These are phyloP conservation scores for Gibbula magus DNA, from an alignment of 2,888 invertebrate species.

Conservation along the genomic window DNA sequence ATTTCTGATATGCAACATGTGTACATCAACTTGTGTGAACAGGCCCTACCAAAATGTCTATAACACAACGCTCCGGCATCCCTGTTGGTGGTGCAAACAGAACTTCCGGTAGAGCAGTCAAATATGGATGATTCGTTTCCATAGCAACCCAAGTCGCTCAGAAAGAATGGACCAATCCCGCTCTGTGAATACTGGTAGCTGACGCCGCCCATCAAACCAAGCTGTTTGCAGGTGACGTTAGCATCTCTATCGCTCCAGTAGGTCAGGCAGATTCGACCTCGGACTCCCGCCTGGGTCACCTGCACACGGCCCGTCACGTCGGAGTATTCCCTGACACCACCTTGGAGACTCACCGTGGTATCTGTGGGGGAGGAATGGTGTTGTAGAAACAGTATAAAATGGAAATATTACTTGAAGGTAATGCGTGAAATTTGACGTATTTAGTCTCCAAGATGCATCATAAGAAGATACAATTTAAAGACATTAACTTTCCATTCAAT, in stretches of 20 bases:
- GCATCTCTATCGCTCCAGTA: slow-evolving; percentile 83
- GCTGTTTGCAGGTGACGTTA: slow-evolving; percentile 77
- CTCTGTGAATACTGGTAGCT: slow-evolving; percentile 41
- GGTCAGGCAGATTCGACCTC: slow-evolving; percentile 82
- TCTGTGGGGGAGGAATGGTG: not conserved
- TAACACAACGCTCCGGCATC: slow-evolving; percentile 62
- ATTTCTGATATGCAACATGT: too few species aligned
- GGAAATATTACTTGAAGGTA: too few species aligned
- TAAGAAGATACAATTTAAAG: too few species aligned
- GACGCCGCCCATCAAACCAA: slow-evolving; percentile 57
- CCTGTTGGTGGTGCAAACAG: not conserved
- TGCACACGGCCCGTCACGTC: not conserved
- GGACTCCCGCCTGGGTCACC: slow-evolving; percentile 12
- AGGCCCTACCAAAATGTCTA: slow-evolving; percentile 48
- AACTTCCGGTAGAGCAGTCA: slow-evolving; percentile 30
- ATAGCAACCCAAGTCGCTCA: slow-evolving; percentile 73
- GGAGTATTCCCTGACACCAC: not conserved
- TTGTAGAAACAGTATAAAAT: too few species aligned
- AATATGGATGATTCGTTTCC: slow-evolving; percentile 56
- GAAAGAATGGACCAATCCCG: slow-evolving; percentile 77
- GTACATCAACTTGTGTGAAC: too few species aligned
- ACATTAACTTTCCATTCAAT: too few species aligned
- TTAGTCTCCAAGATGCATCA: too few species aligned
- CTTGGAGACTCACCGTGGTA: not conserved
- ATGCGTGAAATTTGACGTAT: too few species aligned